Evolutionary conservation across 2,888 invertebrate genomes (phyloP).

Genomic region (Ornithoptera priamus): DNA sequence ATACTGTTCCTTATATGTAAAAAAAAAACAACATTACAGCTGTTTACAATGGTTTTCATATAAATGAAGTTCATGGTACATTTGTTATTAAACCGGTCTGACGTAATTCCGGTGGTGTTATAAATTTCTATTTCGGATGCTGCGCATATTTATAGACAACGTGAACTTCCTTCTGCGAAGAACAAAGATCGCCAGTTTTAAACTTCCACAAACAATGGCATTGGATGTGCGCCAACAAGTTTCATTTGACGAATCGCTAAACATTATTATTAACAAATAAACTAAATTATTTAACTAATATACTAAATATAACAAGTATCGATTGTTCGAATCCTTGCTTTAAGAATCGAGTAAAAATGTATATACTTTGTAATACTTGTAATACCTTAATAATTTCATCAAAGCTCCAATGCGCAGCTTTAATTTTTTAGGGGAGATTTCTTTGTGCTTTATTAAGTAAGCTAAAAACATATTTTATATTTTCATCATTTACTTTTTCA

Average conservation of each 20-base stretch:
- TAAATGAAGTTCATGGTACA: slow-evolving; percentile 3
- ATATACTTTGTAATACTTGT: no score
- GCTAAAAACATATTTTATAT: no score
- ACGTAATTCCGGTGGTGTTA: slow-evolving; percentile 26
- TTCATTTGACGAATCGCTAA: slow-evolving; percentile 13
- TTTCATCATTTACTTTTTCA: no score
- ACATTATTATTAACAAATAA: not conserved
- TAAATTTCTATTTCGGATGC: slow-evolving; percentile 24
- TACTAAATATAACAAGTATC: no score
- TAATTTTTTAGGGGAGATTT: no score
- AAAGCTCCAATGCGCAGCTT: no score
- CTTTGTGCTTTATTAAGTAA: no score
- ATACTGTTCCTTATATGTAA: no score
- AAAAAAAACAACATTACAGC: not conserved
- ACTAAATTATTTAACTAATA: no score
- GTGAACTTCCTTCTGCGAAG: slow-evolving; percentile 29
- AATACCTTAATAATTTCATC: no score
- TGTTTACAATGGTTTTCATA: not conserved
- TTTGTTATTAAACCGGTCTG: slow-evolving; percentile 24
- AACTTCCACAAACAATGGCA: slow-evolving; percentile 26
- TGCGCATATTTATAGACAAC: slow-evolving; percentile 25
- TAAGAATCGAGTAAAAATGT: no score
- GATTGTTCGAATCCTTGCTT: no score
- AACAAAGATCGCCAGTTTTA: slow-evolving; percentile 29
- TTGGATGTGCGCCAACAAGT: slow-evolving; percentile 19